Conservation (phyloP, 2,113 vertebrate genomes). For the Vireo altiloquus region DNA sequence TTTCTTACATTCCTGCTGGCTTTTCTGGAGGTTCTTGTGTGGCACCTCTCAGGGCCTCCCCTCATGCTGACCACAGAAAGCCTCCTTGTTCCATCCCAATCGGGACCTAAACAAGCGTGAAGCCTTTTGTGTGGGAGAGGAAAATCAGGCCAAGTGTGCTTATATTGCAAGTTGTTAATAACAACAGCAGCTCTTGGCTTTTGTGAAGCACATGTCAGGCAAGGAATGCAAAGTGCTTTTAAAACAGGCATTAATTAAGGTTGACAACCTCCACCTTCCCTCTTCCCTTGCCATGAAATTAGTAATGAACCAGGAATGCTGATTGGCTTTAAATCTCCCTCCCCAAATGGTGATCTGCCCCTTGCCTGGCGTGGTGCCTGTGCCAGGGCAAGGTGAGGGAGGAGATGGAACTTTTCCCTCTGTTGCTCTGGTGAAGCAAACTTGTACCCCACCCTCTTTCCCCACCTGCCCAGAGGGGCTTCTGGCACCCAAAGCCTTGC, state of each 20-base stretch:
- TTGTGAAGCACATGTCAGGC: not conserved
- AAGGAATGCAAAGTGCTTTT: slow-evolving; percentile 1
- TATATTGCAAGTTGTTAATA: not conserved
- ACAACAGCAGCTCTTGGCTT: slow-evolving; percentile 6
- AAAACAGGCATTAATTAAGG: not conserved
- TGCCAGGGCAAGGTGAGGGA: not conserved
- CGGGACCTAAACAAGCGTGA: not conserved
- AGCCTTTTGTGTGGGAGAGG: not conserved
- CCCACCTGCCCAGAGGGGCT: not conserved
- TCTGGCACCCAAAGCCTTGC: not conserved
- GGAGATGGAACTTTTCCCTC: not conserved
- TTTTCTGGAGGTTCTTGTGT: not conserved
- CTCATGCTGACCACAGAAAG: not conserved
- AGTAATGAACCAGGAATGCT: not conserved
- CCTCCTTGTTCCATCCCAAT: not conserved
- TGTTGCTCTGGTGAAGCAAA: not conserved
- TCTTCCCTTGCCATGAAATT: not conserved
- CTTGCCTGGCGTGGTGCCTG: rapidly evolving
- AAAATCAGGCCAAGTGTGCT: slow-evolving; percentile 52
- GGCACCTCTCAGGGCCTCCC: not conserved
- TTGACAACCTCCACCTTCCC: not conserved
- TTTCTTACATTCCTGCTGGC: not conserved
- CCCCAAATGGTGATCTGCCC: not conserved
- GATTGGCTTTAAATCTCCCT: not conserved
- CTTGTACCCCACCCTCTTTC: rapidly evolving